Conservation (phyloP, 2,113 vertebrate species). For the Turnix velox region DNA sequence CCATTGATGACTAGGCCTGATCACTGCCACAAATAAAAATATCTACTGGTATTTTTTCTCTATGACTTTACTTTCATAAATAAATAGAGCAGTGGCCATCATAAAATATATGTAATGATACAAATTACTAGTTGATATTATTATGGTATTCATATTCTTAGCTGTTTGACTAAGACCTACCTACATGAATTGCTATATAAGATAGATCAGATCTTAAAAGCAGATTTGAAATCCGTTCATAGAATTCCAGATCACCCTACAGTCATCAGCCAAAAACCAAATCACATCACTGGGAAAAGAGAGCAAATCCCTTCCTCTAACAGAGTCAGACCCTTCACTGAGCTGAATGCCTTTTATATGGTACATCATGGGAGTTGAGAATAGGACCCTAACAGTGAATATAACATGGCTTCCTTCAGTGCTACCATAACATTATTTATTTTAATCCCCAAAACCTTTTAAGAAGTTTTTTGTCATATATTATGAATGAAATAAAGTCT, state of each 20-base stretch:
- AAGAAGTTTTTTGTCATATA: neutral
- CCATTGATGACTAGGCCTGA: too few species aligned
- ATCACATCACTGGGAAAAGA: neutral
- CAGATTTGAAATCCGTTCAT: neutral
- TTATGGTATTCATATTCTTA: neutral
- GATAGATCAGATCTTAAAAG: neutral
- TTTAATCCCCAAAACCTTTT: slow-evolving; percentile 22
- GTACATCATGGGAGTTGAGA: neutral
- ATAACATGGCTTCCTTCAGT: neutral
- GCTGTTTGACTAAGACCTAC: neutral
- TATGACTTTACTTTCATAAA: neutral
- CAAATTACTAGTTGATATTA: neutral
- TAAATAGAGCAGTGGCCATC: neutral
- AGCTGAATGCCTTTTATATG: neutral
- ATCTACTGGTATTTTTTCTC: neutral
- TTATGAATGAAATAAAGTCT: slow-evolving; percentile 56
- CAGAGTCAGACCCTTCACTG: neutral
- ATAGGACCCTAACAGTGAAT: neutral
- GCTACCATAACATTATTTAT: neutral
- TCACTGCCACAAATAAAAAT: too few species aligned
- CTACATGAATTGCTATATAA: neutral
- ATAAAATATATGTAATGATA: neutral
- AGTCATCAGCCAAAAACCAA: neutral
- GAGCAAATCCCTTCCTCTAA: neutral
- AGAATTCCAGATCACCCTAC: neutral